Percentiles rank a stretch among this genome's conserved stretches.
Conservation (phyloP, 2,888 invertebrate species). For the Agonopterix arenella region DNA sequence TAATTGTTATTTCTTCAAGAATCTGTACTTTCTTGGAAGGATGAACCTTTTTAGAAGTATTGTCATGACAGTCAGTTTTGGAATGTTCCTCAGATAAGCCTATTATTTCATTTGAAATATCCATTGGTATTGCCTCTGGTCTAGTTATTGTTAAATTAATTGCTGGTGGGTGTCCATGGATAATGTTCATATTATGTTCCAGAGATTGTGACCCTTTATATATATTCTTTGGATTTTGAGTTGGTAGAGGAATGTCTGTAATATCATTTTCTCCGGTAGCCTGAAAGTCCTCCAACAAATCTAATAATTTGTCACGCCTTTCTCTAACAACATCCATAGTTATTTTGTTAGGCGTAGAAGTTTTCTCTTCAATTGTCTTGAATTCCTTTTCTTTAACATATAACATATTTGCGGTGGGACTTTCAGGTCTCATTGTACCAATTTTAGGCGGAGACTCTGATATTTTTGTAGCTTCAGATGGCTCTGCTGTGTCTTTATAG, state of each 20-base stretch:
- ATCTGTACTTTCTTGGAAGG: conserved; percentile 52
- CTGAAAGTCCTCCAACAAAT: conserved; percentile 43
- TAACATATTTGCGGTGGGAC: conserved; percentile 37
- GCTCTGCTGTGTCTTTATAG: conserved; percentile 44
- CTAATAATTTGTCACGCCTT: conserved; percentile 44
- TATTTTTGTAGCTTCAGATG: conserved; percentile 17
- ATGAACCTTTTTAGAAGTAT: conserved; percentile 26
- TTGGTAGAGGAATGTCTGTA: conserved; percentile 11
- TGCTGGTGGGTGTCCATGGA: conserved; percentile 6
- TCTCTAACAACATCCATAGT: conserved; percentile 34
- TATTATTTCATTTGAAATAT: conserved; percentile 38
- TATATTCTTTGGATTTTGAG: conserved; percentile 11
- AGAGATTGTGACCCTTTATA: conserved; percentile 1
- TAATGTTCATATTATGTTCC: neutral
- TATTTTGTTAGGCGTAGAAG: conserved; percentile 17
- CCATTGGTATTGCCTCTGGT: conserved; percentile 28
- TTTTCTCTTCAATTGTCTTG: neutral
- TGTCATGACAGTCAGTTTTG: conserved; percentile 14
- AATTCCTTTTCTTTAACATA: conserved; percentile 25
- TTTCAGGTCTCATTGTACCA: conserved; percentile 25
- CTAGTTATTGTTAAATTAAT: conserved; percentile 1
- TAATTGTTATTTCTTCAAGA: conserved; percentile 52
- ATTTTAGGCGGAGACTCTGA: conserved; percentile 21
- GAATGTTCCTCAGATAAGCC: conserved; percentile 19
- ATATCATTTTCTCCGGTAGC: conserved; percentile 23